Conservation (phyloP, 2,113 vertebrate species). For the Thamnophis sirtalis region DNA sequence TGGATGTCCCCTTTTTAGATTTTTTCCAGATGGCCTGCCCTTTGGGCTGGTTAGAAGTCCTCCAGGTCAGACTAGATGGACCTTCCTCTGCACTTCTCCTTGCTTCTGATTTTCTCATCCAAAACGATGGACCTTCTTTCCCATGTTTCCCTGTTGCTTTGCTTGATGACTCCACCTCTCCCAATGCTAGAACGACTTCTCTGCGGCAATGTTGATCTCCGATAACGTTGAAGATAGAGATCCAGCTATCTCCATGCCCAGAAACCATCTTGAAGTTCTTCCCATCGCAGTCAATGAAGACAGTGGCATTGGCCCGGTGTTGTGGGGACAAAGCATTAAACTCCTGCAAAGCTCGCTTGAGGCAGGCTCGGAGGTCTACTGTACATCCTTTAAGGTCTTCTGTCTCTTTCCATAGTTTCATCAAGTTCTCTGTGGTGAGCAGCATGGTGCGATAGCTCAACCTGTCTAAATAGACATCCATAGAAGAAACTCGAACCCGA, state of each 20-base stretch:
- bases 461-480: slow-evolving; percentile 14
- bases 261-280: slow-evolving; percentile 26
- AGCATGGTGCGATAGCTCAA: background rate
- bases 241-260: slow-evolving; percentile 20
- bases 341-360: slow-evolving; percentile 26
- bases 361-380: slow-evolving; percentile 20
- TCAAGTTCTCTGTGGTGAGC: slow-evolving; percentile 5
- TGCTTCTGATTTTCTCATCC: background rate
- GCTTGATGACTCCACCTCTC: background rate
- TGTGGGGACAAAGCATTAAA: slow-evolving; percentile 13
- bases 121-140: slow-evolving; percentile 11
- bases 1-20: background rate
- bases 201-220: slow-evolving; percentile 23
- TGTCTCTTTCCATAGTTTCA: slow-evolving; percentile 21
- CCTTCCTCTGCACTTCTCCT: slow-evolving; percentile 14
- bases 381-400: slow-evolving; percentile 20
- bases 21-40: background rate
- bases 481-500: background rate
- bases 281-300: slow-evolving; percentile 26
- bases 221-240: slow-evolving; percentile 18
- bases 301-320: slow-evolving; percentile 15
- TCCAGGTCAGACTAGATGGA: background rate
- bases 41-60: background rate
- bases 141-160: background rate
- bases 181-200: slow-evolving; percentile 20